Base-by-base conservation (phyloP, 2,797 vertebrate species). In the Australoheros facetus region DNA sequence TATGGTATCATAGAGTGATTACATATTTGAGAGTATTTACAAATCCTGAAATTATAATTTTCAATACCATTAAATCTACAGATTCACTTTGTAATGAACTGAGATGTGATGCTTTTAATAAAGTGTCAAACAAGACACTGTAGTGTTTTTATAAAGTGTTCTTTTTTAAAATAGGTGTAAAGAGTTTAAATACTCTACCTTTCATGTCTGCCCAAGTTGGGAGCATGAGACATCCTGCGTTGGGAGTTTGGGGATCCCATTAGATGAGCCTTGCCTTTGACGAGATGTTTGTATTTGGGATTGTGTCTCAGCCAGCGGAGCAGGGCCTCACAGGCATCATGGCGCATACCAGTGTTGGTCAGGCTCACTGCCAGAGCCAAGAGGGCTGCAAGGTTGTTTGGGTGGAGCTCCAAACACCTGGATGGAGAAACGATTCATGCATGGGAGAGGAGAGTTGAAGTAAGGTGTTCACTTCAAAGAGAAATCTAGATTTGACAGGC, bases 281-380 rank as follows among this genome's bases (percentile, higher is more conserved):
- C 91, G 53, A 98, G 94, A 37, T 97, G 96, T 84, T 98, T 99
- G 94, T 99, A 99, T 88, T 97, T 99, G 42, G 97, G 96, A 83
- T 99, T 98, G 94, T 98, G 97, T 81, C 92, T 96, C 86, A 99
- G 94, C 98, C 98, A 99, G 71, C 95, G 95, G 75, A 97, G 96
- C 79, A 99, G 93, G 1, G 97, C 95, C 71, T 98, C 97, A 1
- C 97, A 98, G 39, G 98, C 98, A 45, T 99, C 98, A 37, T 98
- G 96, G 73, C 97, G 96, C 84, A 98, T 98, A 53, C 98, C 97
- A 0, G 97, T 99, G 92, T 99, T 99, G 78, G 98, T 99, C 23
- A 98, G 97, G 89, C 98, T 99, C 86, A 99, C 98, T 30, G 98
- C 97, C 94, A 99, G 89, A 28, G 97, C 97, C 97, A 99, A 97